phyloP scores from a whole-genome alignment of 2,797 vertebrate species.

The Morus bassanus region DNA sequence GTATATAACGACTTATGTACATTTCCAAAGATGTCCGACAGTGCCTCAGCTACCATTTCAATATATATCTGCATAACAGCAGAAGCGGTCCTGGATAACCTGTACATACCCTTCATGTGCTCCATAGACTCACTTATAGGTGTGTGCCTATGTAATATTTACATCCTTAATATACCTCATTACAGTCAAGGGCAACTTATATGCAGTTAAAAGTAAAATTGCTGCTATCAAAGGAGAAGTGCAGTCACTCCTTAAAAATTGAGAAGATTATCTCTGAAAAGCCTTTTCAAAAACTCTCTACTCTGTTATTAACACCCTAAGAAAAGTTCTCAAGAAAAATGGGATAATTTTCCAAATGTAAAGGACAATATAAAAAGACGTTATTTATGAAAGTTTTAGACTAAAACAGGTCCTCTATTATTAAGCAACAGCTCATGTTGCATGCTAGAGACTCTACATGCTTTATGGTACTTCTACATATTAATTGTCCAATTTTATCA shows the following conservation, averaged over 20 bases:
- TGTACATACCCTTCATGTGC: not conserved
- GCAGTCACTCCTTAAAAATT: conserved; percentile 48
- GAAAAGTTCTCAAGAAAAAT: conserved; percentile 61
- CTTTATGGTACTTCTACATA: conserved; percentile 25
- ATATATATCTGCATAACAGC: not conserved
- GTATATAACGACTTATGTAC: not conserved
- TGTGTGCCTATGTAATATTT: not conserved
- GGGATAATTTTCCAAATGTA: conserved; percentile 67
- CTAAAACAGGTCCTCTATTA: conserved; percentile 55
- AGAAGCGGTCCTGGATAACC: not conserved
- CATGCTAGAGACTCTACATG: conserved; percentile 14
- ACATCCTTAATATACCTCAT: not conserved
- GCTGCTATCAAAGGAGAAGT: conserved; percentile 36
- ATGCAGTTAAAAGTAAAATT: conserved; percentile 40
- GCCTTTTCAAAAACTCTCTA: conserved; percentile 38
- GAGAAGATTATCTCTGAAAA: conserved; percentile 62
- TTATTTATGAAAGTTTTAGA: conserved; percentile 54
- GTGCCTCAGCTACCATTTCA: not conserved
- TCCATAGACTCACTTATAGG: not conserved
- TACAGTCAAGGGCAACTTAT: not conserved
- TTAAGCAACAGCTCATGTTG: conserved; percentile 62
- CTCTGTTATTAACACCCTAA: conserved; percentile 65
- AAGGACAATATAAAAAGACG: conserved; percentile 50
- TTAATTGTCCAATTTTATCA: conserved; percentile 75
- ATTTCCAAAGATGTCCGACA: not conserved